phyloP scores from a whole-genome alignment of 1,140 invertebrate genomes.

The Oncopeltus fasciatus region DNA sequence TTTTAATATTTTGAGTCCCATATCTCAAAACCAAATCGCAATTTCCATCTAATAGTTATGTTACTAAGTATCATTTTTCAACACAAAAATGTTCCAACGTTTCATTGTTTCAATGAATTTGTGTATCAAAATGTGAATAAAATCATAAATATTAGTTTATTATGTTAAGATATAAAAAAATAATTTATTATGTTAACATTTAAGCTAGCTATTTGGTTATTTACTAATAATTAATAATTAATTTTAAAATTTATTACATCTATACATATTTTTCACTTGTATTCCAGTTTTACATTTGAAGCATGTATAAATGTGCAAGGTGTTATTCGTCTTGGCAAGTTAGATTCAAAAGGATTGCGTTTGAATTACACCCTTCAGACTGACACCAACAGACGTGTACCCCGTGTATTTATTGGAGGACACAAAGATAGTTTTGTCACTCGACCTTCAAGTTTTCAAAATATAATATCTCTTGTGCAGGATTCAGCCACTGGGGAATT shows the following conservation, averaged over 20 bases:
- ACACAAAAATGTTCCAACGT: background rate
- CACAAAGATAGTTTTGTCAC: slow-evolving; percentile 35
- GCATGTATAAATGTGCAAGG: slow-evolving; percentile 58
- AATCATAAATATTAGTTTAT: too few relatives aligned
- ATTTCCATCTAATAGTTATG: too few relatives aligned
- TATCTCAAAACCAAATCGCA: too few relatives aligned
- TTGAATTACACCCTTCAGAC: slow-evolving; percentile 68
- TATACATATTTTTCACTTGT: too few relatives aligned
- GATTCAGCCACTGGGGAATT: slow-evolving; percentile 27
- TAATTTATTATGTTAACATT: too few relatives aligned
- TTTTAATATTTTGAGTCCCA: too few relatives aligned
- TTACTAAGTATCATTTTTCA: background rate
- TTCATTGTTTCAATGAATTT: too few relatives aligned
- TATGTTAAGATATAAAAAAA: too few relatives aligned
- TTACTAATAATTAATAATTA: too few relatives aligned
- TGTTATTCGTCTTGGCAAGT: background rate
- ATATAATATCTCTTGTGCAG: slow-evolving; percentile 53
- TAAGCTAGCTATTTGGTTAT: too few relatives aligned
- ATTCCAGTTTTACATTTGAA: slow-evolving; percentile 75
- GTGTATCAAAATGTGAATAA: too few relatives aligned
- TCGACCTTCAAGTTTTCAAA: slow-evolving; percentile 26
- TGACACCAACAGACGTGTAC: slow-evolving; percentile 68
- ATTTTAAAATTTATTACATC: too few relatives aligned
- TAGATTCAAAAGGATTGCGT: slow-evolving; percentile 29
- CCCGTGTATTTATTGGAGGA: slow-evolving; percentile 57